Base-by-base conservation (phyloP, 2,888 invertebrate species). In the Ennomos quercinarius region DNA sequence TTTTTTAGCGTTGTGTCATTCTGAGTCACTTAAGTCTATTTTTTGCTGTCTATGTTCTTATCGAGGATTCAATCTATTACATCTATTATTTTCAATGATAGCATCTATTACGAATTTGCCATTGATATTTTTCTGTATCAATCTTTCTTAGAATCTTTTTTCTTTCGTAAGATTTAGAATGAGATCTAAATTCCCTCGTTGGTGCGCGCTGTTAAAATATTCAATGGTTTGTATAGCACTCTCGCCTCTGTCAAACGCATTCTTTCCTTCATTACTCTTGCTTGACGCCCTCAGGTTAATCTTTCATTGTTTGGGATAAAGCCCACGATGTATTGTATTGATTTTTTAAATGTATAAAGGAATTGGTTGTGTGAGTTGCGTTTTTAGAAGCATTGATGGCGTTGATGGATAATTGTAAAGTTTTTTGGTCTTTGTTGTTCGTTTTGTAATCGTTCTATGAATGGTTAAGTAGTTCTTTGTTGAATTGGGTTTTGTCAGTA, bases 261-360 rank as follows among this genome's bases (percentile, higher is more conserved):
- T 86, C 81, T 80, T 80, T 75, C 75, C 78, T 83, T 87, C 86
- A 88, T 89, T 85, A 86, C 85, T 89, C 87, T 87, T 78, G 69
- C 73, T 77, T 75, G 78, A 81, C 81, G 81, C 79, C 73, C 74
- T 73, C 74, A 80, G 85, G 64, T 86, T 87, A 85, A 87, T 87
- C 87, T 85, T 86, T 86, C 82, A 86, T 85, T 86, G 87, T 85
- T 74, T 72, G 68, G 76, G 70, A 80, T 80, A 79, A 82, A 80
- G 75, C 74, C 74, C 75, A 73, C 70, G 73, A 73, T 75, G 76
- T 78, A 78, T 72, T 78, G 73, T 81, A 83, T 81, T 78, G 79
- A 78, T 70, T 78, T 83, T 79, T 80, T 72, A 6, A 65, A 62
- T 56, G 52, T 61, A 66, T 74, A 69, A 73, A 75, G 71, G 68